These are phyloP conservation scores for Dendrolimus kikuchii DNA, from an alignment of 1,140 invertebrate genomes.

Conservation along the genomic window DNA sequence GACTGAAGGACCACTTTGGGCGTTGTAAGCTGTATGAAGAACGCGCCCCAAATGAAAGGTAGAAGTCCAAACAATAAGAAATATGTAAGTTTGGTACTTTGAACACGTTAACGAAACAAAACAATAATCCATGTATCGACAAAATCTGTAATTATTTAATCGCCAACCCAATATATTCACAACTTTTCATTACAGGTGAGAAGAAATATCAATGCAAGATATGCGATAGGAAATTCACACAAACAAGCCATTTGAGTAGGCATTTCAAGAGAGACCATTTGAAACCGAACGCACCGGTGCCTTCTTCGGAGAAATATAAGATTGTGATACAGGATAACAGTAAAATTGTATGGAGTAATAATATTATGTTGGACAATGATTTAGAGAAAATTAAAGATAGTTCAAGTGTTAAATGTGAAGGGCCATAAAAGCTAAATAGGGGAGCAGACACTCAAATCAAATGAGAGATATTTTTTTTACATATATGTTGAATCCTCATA, in stretches of 20 bases:
- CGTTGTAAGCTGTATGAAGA: no score
- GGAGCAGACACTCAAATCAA: no score
- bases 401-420: constrained; percentile 40
- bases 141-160: no score
- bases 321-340: constrained; percentile 30
- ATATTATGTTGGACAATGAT: constrained; percentile 11
- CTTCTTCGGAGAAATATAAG: constrained; percentile 43
- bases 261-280: constrained; percentile 57
- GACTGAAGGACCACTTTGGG: no score
- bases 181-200: constrained; percentile 20
- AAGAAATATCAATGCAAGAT: constrained; percentile 62
- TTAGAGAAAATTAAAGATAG: constrained; percentile 10
- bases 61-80: no score
- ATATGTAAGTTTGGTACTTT: no score
- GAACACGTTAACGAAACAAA: no score
- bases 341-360: constrained; percentile 22
- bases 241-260: constrained; percentile 53
- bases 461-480: no score
- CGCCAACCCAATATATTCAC: no score
- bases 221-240: constrained; percentile 58
- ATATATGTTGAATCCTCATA: no score
- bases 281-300: constrained; percentile 44
- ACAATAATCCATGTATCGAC: no score
- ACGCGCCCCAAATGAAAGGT: no score
- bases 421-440: constrained; percentile 16